Base-by-base conservation (phyloP, 2,888 invertebrate genomes). In the Polyploca ridens region DNA sequence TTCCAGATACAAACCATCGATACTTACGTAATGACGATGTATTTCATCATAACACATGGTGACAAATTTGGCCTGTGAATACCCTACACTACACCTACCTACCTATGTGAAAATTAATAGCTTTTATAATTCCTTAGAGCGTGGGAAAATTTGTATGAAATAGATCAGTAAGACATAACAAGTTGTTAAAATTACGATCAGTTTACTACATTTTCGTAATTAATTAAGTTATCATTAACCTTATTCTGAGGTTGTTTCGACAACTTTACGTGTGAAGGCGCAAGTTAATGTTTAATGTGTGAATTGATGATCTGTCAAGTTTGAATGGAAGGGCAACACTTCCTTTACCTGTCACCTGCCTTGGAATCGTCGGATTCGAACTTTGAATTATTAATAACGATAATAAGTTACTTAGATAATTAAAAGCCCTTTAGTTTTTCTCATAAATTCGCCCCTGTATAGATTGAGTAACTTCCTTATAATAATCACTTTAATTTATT, bases 41-140 rank as follows among this genome's bases (percentile, higher is more conserved):
- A 61, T 61, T 61, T 61, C 61, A 16, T 61, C 44, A 61, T 27
- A 41, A 38, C 19, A n/a, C 41, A 19, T 13, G 33, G 60, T 60
- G 60, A 60, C 60, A 60, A 60, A 60, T 41, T 38, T 38, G 27
- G 16, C 41, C 41, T 19, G 38, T 41, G 60, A 60, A 60, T 60
- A 35, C n/a, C n/a, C n/a, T n/a, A n/a, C n/a, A n/a, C n/a, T n/a
- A n/a, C n/a, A n/a, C n/a, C n/a, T n/a, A n/a, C n/a, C n/a, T n/a
- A n/a, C 11, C 8, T 19, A 5, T 49, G 16, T 16, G 6, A 46
- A 5, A 46, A 46, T 49, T 49, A 49, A 49, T n/a, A 16, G 16
- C 49, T 54, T 54, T 54, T 54, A 16, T 10, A n/a, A 16, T 19
- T 54, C 14, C 10, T 54, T 8, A 19, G 54, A 54, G 8, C 10